phyloP scores from a whole-genome alignment of 1,140 invertebrate genomes.

The Macrostomum lignano region DNA sequence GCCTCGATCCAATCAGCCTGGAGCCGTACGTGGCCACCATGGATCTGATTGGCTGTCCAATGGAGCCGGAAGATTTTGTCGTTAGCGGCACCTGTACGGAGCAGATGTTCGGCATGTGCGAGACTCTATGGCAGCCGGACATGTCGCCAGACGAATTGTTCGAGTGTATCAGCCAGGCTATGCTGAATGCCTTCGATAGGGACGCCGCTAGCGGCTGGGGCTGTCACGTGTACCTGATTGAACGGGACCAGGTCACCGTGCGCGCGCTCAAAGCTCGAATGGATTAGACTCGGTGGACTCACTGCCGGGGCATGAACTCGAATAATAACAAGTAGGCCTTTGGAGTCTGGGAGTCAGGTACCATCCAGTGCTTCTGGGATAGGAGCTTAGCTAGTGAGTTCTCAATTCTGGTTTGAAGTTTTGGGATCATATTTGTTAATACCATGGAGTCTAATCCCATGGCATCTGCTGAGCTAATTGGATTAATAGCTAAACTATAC shows the following conservation, averaged over 20 bases:
- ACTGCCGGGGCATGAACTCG: too few species aligned
- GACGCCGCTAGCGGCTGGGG: slow-evolving; percentile 95
- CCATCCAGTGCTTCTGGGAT: too few species aligned
- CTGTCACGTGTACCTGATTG: slow-evolving; percentile 70
- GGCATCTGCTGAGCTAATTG: too few species aligned
- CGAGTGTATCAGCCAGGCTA: slow-evolving; percentile 75
- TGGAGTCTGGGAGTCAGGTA: too few species aligned
- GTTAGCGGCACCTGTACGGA: slow-evolving; percentile 68
- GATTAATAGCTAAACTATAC: too few species aligned
- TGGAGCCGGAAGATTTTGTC: slow-evolving; percentile 69
- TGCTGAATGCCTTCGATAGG: slow-evolving; percentile 77
- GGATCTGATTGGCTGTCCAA: slow-evolving; percentile 71
- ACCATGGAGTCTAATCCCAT: too few species aligned
- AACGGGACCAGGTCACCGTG: slow-evolving; percentile 1
- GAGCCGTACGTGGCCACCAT: slow-evolving; percentile 68
- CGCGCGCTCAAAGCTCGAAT: slow-evolving; percentile 3
- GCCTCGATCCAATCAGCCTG: slow-evolving; percentile 52
- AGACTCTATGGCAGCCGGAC: slow-evolving; percentile 65
- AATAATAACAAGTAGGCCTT: too few species aligned
- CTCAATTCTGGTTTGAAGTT: too few species aligned
- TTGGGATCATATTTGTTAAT: too few species aligned
- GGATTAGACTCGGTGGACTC: slow-evolving; percentile 2
- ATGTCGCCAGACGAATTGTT: slow-evolving; percentile 70
- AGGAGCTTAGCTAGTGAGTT: too few species aligned
- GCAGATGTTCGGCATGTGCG: slow-evolving; percentile 88